Conservation (phyloP, 2,888 invertebrate genomes). For the Meganola albula region DNA sequence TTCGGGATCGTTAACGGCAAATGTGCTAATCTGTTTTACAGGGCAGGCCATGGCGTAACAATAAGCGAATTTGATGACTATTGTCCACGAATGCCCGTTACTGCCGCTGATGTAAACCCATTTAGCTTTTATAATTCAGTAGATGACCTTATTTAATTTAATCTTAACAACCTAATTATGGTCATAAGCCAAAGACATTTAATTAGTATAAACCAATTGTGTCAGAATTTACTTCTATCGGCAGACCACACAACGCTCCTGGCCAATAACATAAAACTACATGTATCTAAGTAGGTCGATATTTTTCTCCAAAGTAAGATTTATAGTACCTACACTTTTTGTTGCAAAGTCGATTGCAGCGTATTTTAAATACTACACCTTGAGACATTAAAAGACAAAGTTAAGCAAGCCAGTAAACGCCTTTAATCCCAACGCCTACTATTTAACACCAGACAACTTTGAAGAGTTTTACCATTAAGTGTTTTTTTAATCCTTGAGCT, state of each 20-base stretch:
- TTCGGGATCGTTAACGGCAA: conserved; percentile 71
- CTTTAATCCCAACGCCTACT: conserved; percentile 36
- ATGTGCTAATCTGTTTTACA: conserved; percentile 74
- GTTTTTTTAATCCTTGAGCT: conserved; percentile 32
- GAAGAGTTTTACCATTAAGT: conserved; percentile 32
- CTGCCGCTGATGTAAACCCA: conserved; percentile 51
- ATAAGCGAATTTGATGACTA: conserved; percentile 55
- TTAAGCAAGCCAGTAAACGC: conserved; percentile 46
- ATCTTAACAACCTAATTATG: conserved; percentile 26
- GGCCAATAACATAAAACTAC: too few relatives aligned
- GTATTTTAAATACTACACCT: conserved; percentile 48
- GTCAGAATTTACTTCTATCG: too few relatives aligned
- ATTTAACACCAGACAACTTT: conserved; percentile 40
- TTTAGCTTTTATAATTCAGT: conserved; percentile 55
- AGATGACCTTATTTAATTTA: conserved; percentile 35
- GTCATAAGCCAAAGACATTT: too few relatives aligned
- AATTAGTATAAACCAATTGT: too few relatives aligned
- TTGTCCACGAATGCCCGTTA: conserved; percentile 47
- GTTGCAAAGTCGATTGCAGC: conserved; percentile 45
- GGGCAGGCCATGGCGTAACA: conserved; percentile 52
- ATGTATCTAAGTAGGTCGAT: too few relatives aligned
- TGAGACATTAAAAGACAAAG: conserved; percentile 43
- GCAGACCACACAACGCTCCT: too few relatives aligned
- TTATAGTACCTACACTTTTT: too few relatives aligned
- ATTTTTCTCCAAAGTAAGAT: too few relatives aligned